Evolutionary conservation across 2,113 vertebrate genomes (phyloP).

Genomic region (Smithornis capensis): DNA sequence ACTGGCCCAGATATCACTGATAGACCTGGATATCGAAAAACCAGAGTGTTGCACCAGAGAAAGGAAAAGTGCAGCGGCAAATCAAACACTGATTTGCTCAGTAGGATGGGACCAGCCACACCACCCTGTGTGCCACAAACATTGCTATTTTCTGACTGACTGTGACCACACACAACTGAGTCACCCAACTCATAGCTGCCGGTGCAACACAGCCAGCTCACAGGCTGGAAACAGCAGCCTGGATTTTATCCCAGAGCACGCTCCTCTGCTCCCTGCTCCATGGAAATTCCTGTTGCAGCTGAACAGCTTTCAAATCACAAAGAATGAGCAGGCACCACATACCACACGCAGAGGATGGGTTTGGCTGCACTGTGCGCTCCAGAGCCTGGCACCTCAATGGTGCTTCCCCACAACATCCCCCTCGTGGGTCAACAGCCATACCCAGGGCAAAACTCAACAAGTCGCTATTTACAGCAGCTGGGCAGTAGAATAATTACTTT

Average conservation of each 20-base stretch:
- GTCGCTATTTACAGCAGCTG: background rate
- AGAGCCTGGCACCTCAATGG: background rate
- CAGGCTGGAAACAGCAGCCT: background rate
- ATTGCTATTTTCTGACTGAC: background rate
- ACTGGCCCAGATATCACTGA: background rate
- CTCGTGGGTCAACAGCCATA: background rate
- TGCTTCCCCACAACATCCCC: background rate
- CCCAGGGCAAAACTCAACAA: background rate
- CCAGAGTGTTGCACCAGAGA: background rate
- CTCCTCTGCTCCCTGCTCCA: background rate
- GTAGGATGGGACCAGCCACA: background rate
- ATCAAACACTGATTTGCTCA: background rate
- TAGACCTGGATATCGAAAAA: background rate
- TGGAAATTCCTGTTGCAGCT: background rate
- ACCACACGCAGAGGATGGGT: background rate
- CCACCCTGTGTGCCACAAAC: background rate
- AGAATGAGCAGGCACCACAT: rapidly evolving
- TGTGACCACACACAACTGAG: background rate
- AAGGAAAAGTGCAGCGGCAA: background rate
- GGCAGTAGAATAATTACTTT: background rate
- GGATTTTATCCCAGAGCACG: background rate
- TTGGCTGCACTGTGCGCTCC: rapidly evolving
- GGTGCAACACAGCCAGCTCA: background rate
- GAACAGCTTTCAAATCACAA: background rate
- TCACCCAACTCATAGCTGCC: background rate